Base-by-base conservation (phyloP, 2,797 vertebrate genomes). In the Loris lydekkerianus region DNA sequence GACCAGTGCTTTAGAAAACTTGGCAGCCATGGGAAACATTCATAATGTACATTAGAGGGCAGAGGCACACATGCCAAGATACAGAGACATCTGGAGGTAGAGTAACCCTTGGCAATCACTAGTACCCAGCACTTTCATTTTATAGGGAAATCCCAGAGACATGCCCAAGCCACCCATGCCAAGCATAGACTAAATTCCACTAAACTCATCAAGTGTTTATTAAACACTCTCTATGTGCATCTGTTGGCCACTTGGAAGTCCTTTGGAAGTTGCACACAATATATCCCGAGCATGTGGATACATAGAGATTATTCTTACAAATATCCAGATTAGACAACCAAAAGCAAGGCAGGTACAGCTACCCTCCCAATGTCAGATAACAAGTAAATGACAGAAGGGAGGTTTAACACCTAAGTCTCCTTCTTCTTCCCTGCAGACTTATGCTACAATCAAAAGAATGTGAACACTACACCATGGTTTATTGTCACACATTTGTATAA, bases 261-360 rank as follows among this genome's bases (percentile, higher is more conserved):
- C 70, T n/a, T 14, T 88, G 31, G 11, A 76, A 61, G 27, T 76
- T 88, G 72, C 14, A 29, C 40, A 49, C 77, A 67, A n/a, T 76
- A 49, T 34, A 67, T 58, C 17, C 29, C 73, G 67, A 70, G 9
- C n/a, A 40, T 56, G 53, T 63, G 43, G 58, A 69, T 18, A 43
- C 3, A n/a, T 25, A 70, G 25, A 7, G 46, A 73, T 73, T 89
- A 11, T 65, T 76, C 37, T 96, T 27, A 60, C 1, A 73, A 69
- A 81, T 75, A 82, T 95, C 70, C 40, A 53, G 43, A 63, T 67
- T 37, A 95, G 43, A 73, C 15, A 95, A 77, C 34, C 15, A 91
- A 63, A 10, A 58, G 49, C 9, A 53, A 49, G 27, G 61, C 4
- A 67, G 46, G 31, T 20, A 46, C 31, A 63, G 4, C 53, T 76